Evolutionary conservation across 2,888 invertebrate species (phyloP).

Genomic region (Drosophila antonietae): DNA sequence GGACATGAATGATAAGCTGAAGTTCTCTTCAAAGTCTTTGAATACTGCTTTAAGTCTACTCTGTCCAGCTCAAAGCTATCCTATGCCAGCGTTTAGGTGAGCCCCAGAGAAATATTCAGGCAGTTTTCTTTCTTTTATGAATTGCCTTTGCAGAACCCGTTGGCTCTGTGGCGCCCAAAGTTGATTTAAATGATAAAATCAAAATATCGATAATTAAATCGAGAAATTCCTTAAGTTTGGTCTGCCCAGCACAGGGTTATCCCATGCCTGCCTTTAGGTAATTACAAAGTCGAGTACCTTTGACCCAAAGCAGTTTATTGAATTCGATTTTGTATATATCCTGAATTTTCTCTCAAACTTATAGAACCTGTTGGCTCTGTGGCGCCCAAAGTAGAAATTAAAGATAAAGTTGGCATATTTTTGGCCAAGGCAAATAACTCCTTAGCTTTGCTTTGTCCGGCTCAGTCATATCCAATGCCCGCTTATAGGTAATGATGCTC

Average conservation of each 20-base stretch:
- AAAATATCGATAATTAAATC: slow-evolving; percentile 77
- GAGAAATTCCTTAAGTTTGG: slow-evolving; percentile 86
- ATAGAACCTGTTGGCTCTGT: slow-evolving; percentile 85
- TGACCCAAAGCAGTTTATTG: background rate
- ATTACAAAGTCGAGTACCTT: slow-evolving; percentile 35
- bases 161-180: slow-evolving; percentile 87
- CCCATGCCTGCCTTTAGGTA: slow-evolving; percentile 84
- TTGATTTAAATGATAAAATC: slow-evolving; percentile 86
- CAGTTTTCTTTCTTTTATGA: slow-evolving; percentile 10
- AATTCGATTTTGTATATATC: background rate
- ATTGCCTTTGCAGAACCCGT: slow-evolving; percentile 84
- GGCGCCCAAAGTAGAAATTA: slow-evolving; percentile 88
- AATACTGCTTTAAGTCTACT: slow-evolving; percentile 42
- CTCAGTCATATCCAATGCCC: slow-evolving; percentile 88
- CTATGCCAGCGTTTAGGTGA: slow-evolving; percentile 87
- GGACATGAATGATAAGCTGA: slow-evolving; percentile 88
- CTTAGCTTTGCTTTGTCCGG: slow-evolving; percentile 87
- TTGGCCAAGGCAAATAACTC: slow-evolving; percentile 40
- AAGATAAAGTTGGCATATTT: slow-evolving; percentile 85
- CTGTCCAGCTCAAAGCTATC: slow-evolving; percentile 90
- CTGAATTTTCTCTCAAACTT: slow-evolving; percentile 28
- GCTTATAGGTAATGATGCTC: slow-evolving; percentile 85
- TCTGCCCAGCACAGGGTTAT: slow-evolving; percentile 90
- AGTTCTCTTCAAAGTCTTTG: slow-evolving; percentile 75
- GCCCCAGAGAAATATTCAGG: slow-evolving; percentile 37